Percentiles rank a stretch among this genome's conserved stretches.
phyloP scores from a whole-genome alignment of 2,797 vertebrate species.

The Pantherophis vulpinus region DNA sequence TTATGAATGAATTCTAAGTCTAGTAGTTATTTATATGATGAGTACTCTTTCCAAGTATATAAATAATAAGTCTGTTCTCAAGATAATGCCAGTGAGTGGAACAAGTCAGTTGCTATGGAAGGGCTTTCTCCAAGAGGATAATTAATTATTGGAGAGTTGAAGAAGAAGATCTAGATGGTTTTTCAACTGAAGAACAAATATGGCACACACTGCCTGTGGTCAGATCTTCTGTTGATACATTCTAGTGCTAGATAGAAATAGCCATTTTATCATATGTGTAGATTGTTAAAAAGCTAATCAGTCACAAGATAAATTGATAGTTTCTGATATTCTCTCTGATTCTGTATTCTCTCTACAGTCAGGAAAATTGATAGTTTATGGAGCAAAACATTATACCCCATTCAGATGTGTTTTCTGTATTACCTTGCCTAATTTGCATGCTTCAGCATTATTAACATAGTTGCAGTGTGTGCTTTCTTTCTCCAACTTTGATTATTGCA shows the following conservation, averaged over 20 bases:
- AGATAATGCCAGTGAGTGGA: conserved; percentile 10
- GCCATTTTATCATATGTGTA: not conserved
- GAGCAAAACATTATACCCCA: not conserved
- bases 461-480: not conserved
- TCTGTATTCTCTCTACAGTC: not conserved
- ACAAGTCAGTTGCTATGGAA: not conserved
- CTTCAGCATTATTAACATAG: not conserved
- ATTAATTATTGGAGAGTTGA: not conserved
- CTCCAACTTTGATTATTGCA: not conserved
- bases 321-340: not conserved
- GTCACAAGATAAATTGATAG: not conserved
- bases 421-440: not conserved
- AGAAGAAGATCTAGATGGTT: conserved; percentile 13
- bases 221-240: not conserved
- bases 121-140: conserved; percentile 9
- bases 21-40: conserved; percentile 28
- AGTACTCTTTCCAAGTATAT: conserved; percentile 10
- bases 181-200: fast-evolving
- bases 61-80: conserved; percentile 42
- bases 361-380: not conserved
- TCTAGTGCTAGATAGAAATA: not conserved
- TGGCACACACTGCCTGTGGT: fast-evolving
- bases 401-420: not conserved
- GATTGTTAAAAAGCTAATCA: not conserved
- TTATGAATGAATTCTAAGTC: conserved; percentile 40